A percentile compares a stretch with the other conserved stretches of the same genome.
Conservation (phyloP, 2,797 vertebrate species). For the Heteromormyrus szaboi region DNA sequence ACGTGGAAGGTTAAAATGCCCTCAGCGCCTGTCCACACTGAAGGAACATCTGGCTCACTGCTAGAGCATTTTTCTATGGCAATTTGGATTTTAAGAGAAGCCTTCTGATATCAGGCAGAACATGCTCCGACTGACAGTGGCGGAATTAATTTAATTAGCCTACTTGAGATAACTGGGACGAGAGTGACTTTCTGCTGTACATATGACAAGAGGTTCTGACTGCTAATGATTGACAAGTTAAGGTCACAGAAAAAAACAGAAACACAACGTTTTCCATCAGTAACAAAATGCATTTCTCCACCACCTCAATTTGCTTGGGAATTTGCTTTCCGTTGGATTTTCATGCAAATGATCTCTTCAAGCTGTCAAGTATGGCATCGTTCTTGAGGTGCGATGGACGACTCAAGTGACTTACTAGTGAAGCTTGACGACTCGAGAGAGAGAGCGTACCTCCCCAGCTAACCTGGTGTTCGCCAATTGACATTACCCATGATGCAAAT, state of each 20-base stretch:
- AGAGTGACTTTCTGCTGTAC: not conserved
- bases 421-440: not conserved
- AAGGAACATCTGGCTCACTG: conserved; percentile 25
- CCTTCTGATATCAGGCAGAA: conserved; percentile 5
- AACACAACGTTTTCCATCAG: not conserved
- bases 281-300: not conserved
- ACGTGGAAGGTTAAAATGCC: not conserved
- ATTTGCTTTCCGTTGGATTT: not conserved
- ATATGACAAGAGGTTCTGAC: not conserved
- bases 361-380: not conserved
- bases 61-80: not conserved
- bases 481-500: not conserved
- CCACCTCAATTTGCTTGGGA: not conserved
- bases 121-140: not conserved
- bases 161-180: conserved; percentile 37
- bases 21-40: not conserved
- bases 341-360: not conserved
- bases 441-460: not conserved
- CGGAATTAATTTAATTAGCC: conserved; percentile 46
- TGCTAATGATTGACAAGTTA: not conserved
- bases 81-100: conserved; percentile 14
- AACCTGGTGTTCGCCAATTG: not conserved
- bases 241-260: not conserved
- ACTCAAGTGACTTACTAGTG: not conserved
- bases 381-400: not conserved